These are phyloP conservation scores for Peucedramus taeniatus DNA, from an alignment of 2,113 vertebrate genomes.

Conservation along the genomic window DNA sequence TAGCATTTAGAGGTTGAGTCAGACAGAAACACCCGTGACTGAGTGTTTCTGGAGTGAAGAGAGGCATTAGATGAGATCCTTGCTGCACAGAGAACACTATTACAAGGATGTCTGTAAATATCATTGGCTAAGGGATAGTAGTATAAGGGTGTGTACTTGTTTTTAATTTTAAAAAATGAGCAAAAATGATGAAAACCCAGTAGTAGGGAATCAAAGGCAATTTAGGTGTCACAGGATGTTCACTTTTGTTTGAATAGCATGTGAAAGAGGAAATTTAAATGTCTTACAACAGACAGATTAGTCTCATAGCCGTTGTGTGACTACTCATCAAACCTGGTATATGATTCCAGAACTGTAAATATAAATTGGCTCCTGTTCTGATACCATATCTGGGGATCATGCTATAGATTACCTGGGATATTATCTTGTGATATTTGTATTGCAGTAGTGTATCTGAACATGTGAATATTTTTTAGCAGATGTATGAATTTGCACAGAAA, in stretches of 20 bases:
- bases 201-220: neutral
- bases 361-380: neutral
- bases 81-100: fast-evolving
- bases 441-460: neutral
- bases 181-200: neutral
- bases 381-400: neutral
- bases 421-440: neutral
- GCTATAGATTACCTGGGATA: neutral
- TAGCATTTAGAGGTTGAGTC: no score
- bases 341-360: neutral
- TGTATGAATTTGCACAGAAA: neutral
- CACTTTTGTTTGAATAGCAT: neutral
- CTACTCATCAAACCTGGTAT: neutral
- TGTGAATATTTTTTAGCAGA: neutral
- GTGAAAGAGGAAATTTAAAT: neutral
- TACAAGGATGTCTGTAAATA: neutral
- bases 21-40: neutral
- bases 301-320: neutral
- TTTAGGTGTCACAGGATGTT: neutral
- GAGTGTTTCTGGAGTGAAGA: neutral
- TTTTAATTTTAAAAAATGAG: neutral
- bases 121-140: neutral
- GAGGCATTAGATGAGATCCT: neutral
- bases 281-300: neutral
- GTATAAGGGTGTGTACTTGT: neutral